Evolutionary conservation across 2,113 vertebrate species (phyloP), one percentile per base, ranked within the genome.

Genomic region (Ivindomyrus marchei): DNA sequence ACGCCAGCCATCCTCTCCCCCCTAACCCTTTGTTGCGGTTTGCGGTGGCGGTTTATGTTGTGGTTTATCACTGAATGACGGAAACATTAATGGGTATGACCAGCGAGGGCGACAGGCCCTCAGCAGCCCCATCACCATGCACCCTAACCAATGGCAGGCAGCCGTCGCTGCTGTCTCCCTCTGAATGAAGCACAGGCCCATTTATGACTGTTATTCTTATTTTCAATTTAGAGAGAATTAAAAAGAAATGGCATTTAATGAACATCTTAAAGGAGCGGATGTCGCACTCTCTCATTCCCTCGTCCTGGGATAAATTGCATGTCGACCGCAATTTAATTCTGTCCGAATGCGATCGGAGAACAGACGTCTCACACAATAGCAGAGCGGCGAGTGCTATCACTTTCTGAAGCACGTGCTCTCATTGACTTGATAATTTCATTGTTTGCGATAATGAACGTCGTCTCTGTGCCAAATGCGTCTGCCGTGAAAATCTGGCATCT

Each of bases 221-320:
- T 93, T 93, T 93, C 91, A 93, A 92, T 92, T 90, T 93, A 89
- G 80, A 84, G 58, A 77, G 88, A 92, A 93, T 89, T 96, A 95
- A 95, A 94, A 94, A 94, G 92, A 94, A 95, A 96, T 95, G 94
- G 93, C 93, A 92, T 93, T 94, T 96, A 96, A 96, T 96, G 95
- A 96, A 96, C 95, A 95, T 94, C 94, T 93, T 94, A 93, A 95
- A 95, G 94, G 95, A 94, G 93, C 94, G 94, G 93, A 92, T 94
- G 95, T 95, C 96, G 95, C 94, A 94, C 96, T 93, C 92, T 90
- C 90, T 95, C 95, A 95, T 93, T 92, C 92, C 93, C 89, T 93
- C 92, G 91, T 93, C 90, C 93, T 92, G 94, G 95, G 96, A 96
- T 96, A 95, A 94, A 96, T 96, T 96, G 95, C 93, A 95, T 94